Percentiles rank a stretch among this genome's conserved stretches.
phyloP scores from a whole-genome alignment of 2,888 invertebrate genomes.

The Brachylomia viminalis region DNA sequence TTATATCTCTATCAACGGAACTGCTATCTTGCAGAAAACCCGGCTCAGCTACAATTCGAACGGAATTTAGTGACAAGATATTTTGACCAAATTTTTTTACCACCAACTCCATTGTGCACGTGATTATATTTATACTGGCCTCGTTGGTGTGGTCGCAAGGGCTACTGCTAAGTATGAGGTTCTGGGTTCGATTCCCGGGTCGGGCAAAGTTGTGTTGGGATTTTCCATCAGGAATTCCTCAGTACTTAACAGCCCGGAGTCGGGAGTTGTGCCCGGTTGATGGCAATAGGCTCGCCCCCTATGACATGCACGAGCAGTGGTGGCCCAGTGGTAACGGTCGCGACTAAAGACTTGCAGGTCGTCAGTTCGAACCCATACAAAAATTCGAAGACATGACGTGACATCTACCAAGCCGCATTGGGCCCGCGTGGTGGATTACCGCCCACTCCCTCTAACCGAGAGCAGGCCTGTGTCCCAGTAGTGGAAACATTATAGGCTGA shows the following conservation, averaged over 20 bases:
- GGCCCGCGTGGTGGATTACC: no score
- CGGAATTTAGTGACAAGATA: conserved; percentile 30
- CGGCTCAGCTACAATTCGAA: conserved; percentile 28
- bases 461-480: no score
- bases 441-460: no score
- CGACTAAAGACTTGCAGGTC: no score
- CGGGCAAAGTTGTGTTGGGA: neutral
- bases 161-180: neutral
- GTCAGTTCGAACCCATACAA: no score
- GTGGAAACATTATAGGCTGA: no score
- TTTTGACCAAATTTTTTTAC: conserved; percentile 46
- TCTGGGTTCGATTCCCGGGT: neutral
- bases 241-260: neutral
- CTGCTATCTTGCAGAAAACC: conserved; percentile 62
- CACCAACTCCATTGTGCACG: conserved; percentile 27
- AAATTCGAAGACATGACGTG: no score
- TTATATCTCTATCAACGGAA: conserved; percentile 79
- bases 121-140: conserved; percentile 21
- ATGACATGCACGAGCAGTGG: no score
- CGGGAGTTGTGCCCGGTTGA: neutral
- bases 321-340: no score
- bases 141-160: neutral
- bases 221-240: neutral
- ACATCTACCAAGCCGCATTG: no score
- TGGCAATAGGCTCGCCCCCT: no score